A percentile compares a stretch with the other conserved stretches of the same genome.
phyloP scores from a whole-genome alignment of 2,888 invertebrate genomes.

The Strigamia maritima region DNA sequence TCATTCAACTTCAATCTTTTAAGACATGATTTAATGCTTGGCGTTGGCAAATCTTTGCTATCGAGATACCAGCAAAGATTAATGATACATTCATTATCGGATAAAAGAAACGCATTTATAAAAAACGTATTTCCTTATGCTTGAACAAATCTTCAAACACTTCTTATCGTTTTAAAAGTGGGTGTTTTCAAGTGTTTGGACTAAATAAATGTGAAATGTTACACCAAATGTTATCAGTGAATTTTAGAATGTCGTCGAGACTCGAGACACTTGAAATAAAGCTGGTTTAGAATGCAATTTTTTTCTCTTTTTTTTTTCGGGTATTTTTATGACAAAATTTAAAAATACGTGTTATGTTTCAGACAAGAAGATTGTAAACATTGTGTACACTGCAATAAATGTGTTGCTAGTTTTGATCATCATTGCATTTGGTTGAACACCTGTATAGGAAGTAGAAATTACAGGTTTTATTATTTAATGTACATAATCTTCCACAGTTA shows the following conservation, averaged over 20 bases:
- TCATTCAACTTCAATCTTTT: slow-evolving; percentile 11
- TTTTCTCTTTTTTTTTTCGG: not conserved
- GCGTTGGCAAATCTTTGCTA: not conserved
- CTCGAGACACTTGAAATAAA: not conserved
- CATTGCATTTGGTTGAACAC: slow-evolving; percentile 99
- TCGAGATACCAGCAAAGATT: not conserved
- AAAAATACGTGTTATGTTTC: slow-evolving; percentile 29
- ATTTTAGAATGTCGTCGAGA: not conserved
- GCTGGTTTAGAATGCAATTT: not conserved
- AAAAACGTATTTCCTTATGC: not conserved
- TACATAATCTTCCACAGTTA: not conserved
- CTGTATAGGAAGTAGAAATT: slow-evolving; percentile 89
- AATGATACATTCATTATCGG: slow-evolving; percentile 1
- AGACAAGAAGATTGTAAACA: slow-evolving; percentile 65
- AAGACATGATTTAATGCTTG: slow-evolving; percentile 24
- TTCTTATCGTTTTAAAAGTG: slow-evolving; percentile 8
- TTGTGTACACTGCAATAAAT: slow-evolving; percentile 95
- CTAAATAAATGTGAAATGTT: slow-evolving; percentile 13
- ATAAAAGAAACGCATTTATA: slow-evolving; percentile 20
- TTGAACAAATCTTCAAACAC: not conserved
- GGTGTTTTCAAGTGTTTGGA: slow-evolving; percentile 19
- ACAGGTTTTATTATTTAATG: slow-evolving; percentile 52
- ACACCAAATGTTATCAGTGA: slow-evolving; percentile 25
- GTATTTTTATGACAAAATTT: not conserved
- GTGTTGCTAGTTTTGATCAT: slow-evolving; percentile 90